Conservation (phyloP, 2,113 vertebrate species). For the Gnathonemus echidnorhynchus region DNA sequence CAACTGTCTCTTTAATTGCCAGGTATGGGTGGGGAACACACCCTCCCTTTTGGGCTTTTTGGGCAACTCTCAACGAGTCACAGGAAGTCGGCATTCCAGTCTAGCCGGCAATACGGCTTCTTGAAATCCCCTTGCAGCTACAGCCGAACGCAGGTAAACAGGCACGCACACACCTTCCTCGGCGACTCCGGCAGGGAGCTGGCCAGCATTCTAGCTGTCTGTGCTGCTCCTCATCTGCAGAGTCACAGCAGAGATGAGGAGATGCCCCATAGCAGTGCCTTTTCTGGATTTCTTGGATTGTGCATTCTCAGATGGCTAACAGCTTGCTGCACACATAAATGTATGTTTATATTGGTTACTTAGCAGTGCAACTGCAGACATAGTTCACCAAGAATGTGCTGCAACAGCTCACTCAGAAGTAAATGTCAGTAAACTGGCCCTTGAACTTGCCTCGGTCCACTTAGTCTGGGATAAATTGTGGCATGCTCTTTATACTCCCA, state of each 20-base stretch:
- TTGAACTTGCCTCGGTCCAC: neutral
- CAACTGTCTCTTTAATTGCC: conserved; percentile 10
- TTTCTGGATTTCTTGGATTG: neutral
- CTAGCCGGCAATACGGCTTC: conserved; percentile 18
- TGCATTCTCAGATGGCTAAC: neutral
- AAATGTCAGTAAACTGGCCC: neutral
- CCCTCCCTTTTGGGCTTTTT: conserved; percentile 34
- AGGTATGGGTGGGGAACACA: conserved; percentile 35
- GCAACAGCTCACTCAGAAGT: neutral
- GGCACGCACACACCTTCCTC: neutral
- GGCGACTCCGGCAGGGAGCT: neutral
- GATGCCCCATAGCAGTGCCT: neutral
- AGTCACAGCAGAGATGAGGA: neutral
- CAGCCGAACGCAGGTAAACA: neutral
- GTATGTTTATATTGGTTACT: neutral
- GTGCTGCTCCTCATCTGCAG: neutral
- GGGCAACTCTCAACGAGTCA: conserved; percentile 51
- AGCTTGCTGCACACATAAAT: neutral
- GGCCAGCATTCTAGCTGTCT: neutral
- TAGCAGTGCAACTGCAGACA: neutral
- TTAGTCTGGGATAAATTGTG: conserved; percentile 4
- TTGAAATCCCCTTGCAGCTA: neutral
- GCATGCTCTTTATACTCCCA: neutral
- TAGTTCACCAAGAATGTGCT: neutral
- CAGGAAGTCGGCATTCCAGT: conserved; percentile 45